These are phyloP conservation scores for Drosophila barbarae DNA, from an alignment of 2,888 invertebrate genomes.

Conservation along the genomic window DNA sequence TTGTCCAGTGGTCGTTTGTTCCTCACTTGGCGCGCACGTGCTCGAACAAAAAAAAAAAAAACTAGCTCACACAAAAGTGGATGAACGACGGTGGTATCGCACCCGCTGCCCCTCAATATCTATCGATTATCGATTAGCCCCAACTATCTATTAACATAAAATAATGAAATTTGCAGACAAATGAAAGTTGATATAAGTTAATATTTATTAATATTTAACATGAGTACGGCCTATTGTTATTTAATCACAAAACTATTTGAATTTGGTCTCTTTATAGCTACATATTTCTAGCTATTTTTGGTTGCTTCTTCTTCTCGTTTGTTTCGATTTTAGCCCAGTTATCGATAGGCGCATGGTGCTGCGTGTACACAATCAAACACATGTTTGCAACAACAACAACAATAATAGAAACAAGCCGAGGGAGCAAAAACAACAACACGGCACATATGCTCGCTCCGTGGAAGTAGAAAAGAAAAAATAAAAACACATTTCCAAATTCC, in stretches of 20 bases:
- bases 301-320: neutral
- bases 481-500: conserved; percentile 16
- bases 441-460: conserved; percentile 29
- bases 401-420: conserved; percentile 15
- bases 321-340: neutral
- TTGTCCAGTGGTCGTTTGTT: neutral
- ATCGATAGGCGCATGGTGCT: conserved; percentile 16
- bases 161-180: neutral
- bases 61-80: neutral
- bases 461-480: conserved; percentile 1
- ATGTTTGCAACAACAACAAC: conserved; percentile 29
- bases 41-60: neutral
- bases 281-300: neutral
- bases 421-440: conserved; percentile 1
- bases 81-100: too few species aligned
- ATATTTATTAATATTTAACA: neutral
- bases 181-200: neutral
- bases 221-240: neutral
- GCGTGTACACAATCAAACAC: conserved; percentile 19
- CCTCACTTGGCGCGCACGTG: conserved; percentile 15
- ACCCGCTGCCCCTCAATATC: neutral
- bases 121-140: neutral
- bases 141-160: neutral
- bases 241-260: neutral
- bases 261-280: neutral